phyloP scores from a whole-genome alignment of 1,140 invertebrate genomes.

The Subanguina moxae region DNA sequence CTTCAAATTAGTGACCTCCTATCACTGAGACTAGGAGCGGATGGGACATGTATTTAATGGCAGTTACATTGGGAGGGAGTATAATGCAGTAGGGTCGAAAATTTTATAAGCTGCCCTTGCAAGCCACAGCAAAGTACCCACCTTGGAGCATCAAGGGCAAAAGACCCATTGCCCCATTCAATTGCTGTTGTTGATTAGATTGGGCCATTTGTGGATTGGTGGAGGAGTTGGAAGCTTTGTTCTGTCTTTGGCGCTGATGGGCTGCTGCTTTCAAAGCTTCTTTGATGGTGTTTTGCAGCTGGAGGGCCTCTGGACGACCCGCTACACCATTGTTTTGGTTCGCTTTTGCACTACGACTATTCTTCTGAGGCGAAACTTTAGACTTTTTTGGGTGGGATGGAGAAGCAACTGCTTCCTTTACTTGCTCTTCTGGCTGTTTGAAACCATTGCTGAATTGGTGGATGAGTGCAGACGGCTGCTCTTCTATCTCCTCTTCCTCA shows the following conservation, averaged over 20 bases:
- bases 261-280: conserved; percentile 33
- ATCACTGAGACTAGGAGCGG: too few species aligned
- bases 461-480: not conserved
- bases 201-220: conserved; percentile 12
- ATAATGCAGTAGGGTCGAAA: too few species aligned
- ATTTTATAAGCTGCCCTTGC: too few species aligned
- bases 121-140: not conserved
- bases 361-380: too few species aligned
- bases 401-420: not conserved
- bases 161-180: conserved; percentile 12
- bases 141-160: conserved; percentile 34
- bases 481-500: conserved; percentile 4
- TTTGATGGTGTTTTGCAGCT: conserved; percentile 40
- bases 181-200: conserved; percentile 6
- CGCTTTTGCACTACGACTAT: too few species aligned
- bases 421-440: not conserved
- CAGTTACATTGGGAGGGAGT: too few species aligned
- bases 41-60: too few species aligned
- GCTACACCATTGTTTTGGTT: too few species aligned
- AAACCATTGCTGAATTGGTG: not conserved
- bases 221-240: conserved; percentile 12
- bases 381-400: not conserved
- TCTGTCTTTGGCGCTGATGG: conserved; percentile 29
- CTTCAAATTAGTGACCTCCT: too few species aligned
- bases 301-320: not conserved